phyloP scores from a whole-genome alignment of 1,140 invertebrate species.

The Penaeus indicus region DNA sequence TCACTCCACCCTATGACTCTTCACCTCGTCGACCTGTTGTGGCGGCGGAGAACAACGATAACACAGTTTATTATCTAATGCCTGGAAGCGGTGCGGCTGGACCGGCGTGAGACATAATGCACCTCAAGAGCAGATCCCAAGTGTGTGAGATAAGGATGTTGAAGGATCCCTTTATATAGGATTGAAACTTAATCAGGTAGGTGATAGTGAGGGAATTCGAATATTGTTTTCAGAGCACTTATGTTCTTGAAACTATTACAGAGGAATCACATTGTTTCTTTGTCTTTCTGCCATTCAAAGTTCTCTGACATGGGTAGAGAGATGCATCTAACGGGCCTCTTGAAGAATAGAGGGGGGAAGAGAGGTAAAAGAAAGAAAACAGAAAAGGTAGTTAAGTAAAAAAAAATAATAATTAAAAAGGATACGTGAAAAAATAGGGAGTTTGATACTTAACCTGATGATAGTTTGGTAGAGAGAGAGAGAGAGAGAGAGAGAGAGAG shows the following conservation, averaged over 20 bases:
- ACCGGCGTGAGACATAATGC: conserved; percentile 14
- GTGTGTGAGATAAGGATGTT: conserved; percentile 33
- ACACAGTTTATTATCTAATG: conserved; percentile 29
- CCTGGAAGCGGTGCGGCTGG: background rate
- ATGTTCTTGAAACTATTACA: conserved; percentile 18
- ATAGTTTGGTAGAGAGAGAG: no score
- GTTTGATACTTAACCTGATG: no score
- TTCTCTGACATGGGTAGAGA: no score
- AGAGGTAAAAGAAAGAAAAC: no score
- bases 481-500: no score
- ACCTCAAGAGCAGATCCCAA: conserved; percentile 31
- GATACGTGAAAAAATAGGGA: no score
- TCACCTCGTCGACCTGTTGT: background rate
- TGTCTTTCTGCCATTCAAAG: no score
- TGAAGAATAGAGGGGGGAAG: no score
- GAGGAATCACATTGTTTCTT: background rate
- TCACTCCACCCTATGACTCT: background rate
- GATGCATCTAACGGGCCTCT: no score
- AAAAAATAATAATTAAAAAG: no score
- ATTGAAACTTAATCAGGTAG: conserved; percentile 48
- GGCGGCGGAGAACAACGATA: background rate
- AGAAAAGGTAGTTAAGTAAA: no score
- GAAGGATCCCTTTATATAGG: conserved; percentile 47
- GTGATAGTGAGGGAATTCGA: conserved; percentile 48
- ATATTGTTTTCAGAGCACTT: conserved; percentile 41